A percentile compares a stretch with the other conserved stretches of the same genome.
These are phyloP conservation scores for Cataglyphis rosenhaueri DNA, from an alignment of 2,888 invertebrate species.

Conservation along the genomic window DNA sequence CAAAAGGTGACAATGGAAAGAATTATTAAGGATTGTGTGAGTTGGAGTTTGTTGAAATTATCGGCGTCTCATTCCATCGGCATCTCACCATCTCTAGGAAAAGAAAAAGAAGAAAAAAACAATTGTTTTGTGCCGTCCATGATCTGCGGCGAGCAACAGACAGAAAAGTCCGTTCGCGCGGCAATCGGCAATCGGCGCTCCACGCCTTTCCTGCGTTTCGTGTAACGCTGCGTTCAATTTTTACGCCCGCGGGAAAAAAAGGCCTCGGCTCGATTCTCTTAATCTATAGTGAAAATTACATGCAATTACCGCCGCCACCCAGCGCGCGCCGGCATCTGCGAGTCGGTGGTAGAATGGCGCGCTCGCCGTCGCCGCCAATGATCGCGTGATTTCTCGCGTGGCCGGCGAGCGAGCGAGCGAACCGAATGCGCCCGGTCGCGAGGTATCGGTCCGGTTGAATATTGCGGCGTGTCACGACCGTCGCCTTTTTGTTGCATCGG, in stretches of 20 bases:
- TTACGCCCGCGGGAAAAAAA: conserved; percentile 59
- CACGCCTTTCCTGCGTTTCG: conserved; percentile 58
- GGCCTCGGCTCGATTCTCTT: conserved; percentile 71
- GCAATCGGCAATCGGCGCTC: conserved; percentile 60
- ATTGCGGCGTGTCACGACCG: conserved; percentile 73
- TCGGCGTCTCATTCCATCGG: conserved; percentile 7
- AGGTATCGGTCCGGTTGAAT: conserved; percentile 66
- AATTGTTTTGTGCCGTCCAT: conserved; percentile 12
- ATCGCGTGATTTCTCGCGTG: conserved; percentile 72
- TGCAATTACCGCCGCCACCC: conserved; percentile 77
- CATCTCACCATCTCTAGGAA: background rate
- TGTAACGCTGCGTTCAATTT: conserved; percentile 67
- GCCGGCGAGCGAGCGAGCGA: conserved; percentile 54
- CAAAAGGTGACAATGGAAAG: background rate
- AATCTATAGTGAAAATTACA: conserved; percentile 77
- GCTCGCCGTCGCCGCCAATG: conserved; percentile 60
- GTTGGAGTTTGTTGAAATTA: conserved; percentile 7
- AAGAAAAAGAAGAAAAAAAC: background rate
- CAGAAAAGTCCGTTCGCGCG: conserved; percentile 54
- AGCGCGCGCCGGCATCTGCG: conserved; percentile 75
- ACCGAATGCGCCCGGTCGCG: conserved; percentile 58
- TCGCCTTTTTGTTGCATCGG: conserved; percentile 70
- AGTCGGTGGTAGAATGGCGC: conserved; percentile 69
- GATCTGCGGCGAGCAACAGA: conserved; percentile 37
- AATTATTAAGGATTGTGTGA: background rate